Evolutionary conservation across 2,113 vertebrate genomes (phyloP), one percentile per base, ranked within the genome.

Genomic region (Poeciliopsis turrubarensis): DNA sequence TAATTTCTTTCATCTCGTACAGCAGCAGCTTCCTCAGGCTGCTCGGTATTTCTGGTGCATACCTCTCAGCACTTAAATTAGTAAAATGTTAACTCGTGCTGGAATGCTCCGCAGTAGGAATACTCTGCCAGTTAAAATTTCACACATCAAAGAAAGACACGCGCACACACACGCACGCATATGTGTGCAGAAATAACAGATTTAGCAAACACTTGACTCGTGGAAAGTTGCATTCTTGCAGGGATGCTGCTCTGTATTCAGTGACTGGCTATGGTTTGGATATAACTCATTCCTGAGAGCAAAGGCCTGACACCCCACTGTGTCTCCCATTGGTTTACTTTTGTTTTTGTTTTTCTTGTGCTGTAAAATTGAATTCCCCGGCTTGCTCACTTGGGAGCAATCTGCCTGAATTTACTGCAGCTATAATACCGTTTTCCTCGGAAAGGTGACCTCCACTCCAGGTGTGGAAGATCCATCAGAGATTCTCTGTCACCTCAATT

Each of bases 381-480:
- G 51, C 70, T 79, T 12, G 44, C 72, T 90, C 78, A 34, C 85
- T 91, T 85, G 80, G 85, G 88, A 90, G 75, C 89, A 86, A 90
- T 92, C 81, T 77, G 64, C 70, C 76, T 75, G 77, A 86, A 91
- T 91, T 84, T 89, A 88, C 86, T 87, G 89, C 75, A 44, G 82
- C 72, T 62, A 66, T 88, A 78, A 88, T 73, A 60, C 68, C 68
- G 70, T 87, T 92, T 91, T 84, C 74, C 82, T 77, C 19, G 70
- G 77, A 88, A 88, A 92, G 92, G 86, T 93, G 90, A 94, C 91
- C 90, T 87, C 85, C 65, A 68, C 74, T 79, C 70, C 82, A 75
- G 81, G 81, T 70, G 80, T 85, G 79, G 72, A 71, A 74, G 78
- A 81, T 83, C 86, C 76, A 80, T 87, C 80, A 80, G 6, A 22